A percentile compares a stretch with the other conserved stretches of the same genome.
These are phyloP conservation scores for Chalcis sispes DNA, from an alignment of 2,888 invertebrate species.

Conservation along the genomic window DNA sequence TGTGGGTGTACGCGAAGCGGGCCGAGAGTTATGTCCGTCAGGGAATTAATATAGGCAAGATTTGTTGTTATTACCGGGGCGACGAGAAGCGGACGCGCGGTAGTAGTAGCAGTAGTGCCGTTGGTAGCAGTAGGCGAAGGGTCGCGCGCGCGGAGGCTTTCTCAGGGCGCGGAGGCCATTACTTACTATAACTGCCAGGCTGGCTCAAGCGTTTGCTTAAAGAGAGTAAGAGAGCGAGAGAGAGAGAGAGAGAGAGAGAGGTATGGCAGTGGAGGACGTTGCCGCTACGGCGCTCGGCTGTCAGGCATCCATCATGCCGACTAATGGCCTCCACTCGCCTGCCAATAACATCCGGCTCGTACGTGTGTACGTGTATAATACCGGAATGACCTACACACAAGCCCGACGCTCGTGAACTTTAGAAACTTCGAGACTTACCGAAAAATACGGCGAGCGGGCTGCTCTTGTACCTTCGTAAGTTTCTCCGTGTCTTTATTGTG, in stretches of 20 bases:
- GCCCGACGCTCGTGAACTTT: no score
- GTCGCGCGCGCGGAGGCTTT: slow-evolving; percentile 67
- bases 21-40: slow-evolving; percentile 73
- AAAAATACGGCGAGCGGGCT: no score
- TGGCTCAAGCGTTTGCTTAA: no score
- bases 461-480: no score
- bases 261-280: neutral
- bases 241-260: slow-evolving; percentile 37
- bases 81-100: slow-evolving; percentile 54
- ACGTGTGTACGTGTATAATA: no score
- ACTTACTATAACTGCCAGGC: slow-evolving; percentile 75
- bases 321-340: slow-evolving; percentile 74
- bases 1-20: neutral
- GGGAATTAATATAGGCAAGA: slow-evolving; percentile 75
- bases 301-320: slow-evolving; percentile 76
- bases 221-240: no score
- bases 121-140: slow-evolving; percentile 57
- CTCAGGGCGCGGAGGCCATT: slow-evolving; percentile 74
- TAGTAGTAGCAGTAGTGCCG: no score
- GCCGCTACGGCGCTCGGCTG: slow-evolving; percentile 69
- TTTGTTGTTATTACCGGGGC: slow-evolving; percentile 73
- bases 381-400: no score
- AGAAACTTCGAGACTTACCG: no score
- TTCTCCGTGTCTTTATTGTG: no score
- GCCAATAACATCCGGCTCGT: slow-evolving; percentile 75